Conservation (phyloP, 2,797 vertebrate genomes). For the Zalophus californianus region DNA sequence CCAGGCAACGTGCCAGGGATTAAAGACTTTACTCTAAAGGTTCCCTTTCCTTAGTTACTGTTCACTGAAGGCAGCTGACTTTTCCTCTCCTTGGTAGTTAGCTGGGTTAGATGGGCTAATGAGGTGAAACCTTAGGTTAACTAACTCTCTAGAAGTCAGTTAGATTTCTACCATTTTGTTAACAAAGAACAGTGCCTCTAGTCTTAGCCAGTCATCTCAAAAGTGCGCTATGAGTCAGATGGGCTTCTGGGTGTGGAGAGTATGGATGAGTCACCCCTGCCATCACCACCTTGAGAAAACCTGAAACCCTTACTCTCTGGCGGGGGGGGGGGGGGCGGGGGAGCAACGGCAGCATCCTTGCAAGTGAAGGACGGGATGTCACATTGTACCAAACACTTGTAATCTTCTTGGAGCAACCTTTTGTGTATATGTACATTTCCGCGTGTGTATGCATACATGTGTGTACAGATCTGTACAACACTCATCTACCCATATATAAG, state of each 20-base stretch:
- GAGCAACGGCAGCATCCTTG: background rate
- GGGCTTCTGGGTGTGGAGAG: background rate
- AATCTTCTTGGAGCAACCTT: background rate
- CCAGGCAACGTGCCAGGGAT: background rate
- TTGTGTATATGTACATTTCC: background rate
- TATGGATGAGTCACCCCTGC: slow-evolving; percentile 54
- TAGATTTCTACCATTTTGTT: slow-evolving; percentile 64
- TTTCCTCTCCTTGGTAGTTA: background rate
- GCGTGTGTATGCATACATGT: background rate
- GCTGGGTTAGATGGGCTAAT: background rate
- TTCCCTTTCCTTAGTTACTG: background rate
- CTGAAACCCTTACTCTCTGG: background rate
- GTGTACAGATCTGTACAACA: background rate
- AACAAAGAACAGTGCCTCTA: slow-evolving; percentile 8
- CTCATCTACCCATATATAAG: background rate
- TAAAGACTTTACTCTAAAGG: background rate
- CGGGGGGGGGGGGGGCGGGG: background rate
- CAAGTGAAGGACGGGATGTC: background rate
- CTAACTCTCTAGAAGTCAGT: slow-evolving; percentile 57
- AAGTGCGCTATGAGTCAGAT: slow-evolving; percentile 67
- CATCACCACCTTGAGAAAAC: slow-evolving; percentile 6
- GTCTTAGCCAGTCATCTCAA: slow-evolving; percentile 61
- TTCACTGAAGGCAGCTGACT: background rate
- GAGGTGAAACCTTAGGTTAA: slow-evolving; percentile 19
- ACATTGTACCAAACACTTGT: background rate